Evolutionary conservation across 2,113 vertebrate genomes (phyloP), one percentile per base, ranked within the genome.

Genomic region (Gopherus evgoodei): DNA sequence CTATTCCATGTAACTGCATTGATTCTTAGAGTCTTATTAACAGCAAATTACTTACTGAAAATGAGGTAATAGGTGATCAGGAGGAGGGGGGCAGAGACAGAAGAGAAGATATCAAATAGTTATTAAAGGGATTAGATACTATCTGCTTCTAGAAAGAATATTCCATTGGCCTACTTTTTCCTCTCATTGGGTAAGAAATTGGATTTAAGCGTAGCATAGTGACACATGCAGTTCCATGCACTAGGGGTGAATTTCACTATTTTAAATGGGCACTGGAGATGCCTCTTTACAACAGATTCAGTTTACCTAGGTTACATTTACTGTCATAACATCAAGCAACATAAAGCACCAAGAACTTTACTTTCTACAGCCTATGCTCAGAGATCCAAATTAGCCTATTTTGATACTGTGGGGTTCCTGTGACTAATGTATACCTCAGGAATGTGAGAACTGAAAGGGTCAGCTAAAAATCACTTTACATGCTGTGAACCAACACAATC

Each of bases 401-500:
- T 80, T 3, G 13, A 50, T 12, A 0, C 47, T 84, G 54, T 12
- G 57, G 89, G 38, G 47, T 79, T 88, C 94, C 86, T 87, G 83
- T 65, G 78, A 21, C 86, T 75, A 53, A 83, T 24, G 75, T 81
- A 5, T 84, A 56, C 81, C 86, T 72, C 81, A 79, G 81, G 81
- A 87, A 80, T 9, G 29, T 4, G 2, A 90, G 91, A 85, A 42
- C 47, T 35, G 49, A 54, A 57, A 53, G 78, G 54, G 85, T 84
- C 86, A 96, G 10, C 1, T 25, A 49, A 92, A 83, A 89, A 90
- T 83, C 76, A 21, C 38, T 49, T 49, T 8, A 16, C 62, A 88
- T 80, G 88, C 31, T 94, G 90, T 80, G 94, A 95, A 93, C 25
- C 59, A 93, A 56, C n/a, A 84, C 29, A 80, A 65, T n/a, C 87